Evolutionary conservation across 2,113 vertebrate genomes (phyloP).

Genomic region (Ptilonorhynchus violaceus): DNA sequence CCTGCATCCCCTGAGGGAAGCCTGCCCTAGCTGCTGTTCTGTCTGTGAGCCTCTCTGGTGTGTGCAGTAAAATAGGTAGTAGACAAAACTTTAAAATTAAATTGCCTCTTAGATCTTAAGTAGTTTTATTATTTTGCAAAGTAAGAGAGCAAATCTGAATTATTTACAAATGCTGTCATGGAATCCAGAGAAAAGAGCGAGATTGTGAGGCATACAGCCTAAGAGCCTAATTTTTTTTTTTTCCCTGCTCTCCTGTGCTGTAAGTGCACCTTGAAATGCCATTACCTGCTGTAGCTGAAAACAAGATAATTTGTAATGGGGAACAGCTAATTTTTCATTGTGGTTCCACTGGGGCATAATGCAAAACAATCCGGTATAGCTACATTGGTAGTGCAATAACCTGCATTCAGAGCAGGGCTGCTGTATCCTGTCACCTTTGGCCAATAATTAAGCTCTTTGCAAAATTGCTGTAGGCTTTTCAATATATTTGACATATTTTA

Average conservation of each 20-base stretch:
- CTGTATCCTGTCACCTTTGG: background rate
- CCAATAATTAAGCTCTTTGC: background rate
- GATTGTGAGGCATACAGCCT: background rate
- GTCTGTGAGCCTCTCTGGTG: background rate
- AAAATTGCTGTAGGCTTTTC: background rate
- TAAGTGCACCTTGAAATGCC: conserved; percentile 64
- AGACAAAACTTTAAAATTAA: background rate
- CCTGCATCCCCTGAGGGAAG: fast-evolving
- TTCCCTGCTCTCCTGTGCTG: background rate
- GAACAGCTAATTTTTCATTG: conserved; percentile 76
- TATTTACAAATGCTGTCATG: background rate
- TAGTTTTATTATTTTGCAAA: background rate
- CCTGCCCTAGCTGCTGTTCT: background rate
- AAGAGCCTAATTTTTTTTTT: background rate
- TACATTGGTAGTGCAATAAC: background rate
- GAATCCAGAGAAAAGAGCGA: background rate
- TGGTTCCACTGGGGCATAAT: conserved; percentile 53
- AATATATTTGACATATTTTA: background rate
- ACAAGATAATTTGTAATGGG: conserved; percentile 74
- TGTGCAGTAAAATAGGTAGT: fast-evolving
- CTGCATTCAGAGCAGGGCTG: conserved; percentile 30
- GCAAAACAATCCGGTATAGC: conserved; percentile 15
- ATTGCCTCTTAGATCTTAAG: background rate
- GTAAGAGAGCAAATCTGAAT: background rate
- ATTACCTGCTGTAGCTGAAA: conserved; percentile 59